Conservation (phyloP, 2,797 vertebrate species). For the Atherinosoma microstoma region DNA sequence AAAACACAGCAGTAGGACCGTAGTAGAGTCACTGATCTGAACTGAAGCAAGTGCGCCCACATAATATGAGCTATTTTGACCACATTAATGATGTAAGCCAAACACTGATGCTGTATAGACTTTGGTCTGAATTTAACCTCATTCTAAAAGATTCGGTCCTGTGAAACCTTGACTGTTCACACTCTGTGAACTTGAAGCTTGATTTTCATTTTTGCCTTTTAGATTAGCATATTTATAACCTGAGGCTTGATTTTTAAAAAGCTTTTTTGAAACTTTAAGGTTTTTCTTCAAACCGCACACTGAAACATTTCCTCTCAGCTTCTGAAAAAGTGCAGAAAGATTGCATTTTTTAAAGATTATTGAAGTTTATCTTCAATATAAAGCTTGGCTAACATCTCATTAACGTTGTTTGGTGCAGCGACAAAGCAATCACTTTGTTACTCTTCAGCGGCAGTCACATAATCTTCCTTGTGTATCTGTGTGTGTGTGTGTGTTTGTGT, state of each 20-base stretch:
- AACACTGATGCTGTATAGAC: neutral
- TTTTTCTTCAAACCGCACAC: neutral
- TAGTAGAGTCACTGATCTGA: neutral
- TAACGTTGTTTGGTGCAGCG: neutral
- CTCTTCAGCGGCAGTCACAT: neutral
- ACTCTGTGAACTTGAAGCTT: neutral
- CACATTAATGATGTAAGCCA: neutral
- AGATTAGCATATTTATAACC: neutral
- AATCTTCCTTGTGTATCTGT: neutral
- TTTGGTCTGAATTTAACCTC: neutral
- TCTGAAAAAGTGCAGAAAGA: neutral
- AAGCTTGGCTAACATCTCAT: neutral
- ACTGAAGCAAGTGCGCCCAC: neutral
- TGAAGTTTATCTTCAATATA: neutral
- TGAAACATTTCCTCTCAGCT: neutral
- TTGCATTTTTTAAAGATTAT: neutral
- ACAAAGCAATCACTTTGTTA: neutral
- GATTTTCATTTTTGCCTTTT: neutral
- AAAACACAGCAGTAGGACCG: neutral
- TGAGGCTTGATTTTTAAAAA: neutral
- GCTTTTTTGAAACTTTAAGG: neutral
- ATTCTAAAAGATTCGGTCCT: neutral
- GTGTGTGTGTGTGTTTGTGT: neutral
- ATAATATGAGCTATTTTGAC: neutral
- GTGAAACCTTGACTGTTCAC: neutral